A percentile compares a stretch with the other conserved stretches of the same genome.
Conservation (phyloP, 2,797 vertebrate species). For the Cryptoblepharus egeriae region DNA sequence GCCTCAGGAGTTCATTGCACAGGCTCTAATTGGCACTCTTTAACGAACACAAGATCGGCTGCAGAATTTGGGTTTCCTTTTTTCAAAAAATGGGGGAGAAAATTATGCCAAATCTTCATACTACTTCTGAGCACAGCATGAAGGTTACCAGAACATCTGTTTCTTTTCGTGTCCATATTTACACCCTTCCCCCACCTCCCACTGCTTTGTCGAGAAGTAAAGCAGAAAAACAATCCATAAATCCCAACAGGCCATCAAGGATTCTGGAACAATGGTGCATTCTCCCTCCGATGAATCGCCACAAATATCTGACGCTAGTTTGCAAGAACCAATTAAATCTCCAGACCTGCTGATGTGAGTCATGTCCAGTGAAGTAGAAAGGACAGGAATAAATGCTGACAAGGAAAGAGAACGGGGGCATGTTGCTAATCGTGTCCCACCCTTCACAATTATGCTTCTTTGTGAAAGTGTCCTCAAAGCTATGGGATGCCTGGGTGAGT, state of each 20-base stretch:
- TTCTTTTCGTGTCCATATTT: neutral
- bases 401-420: slow-evolving; percentile 9
- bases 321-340: slow-evolving; percentile 40
- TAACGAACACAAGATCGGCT: neutral
- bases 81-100: too few species aligned
- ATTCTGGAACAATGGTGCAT: slow-evolving; percentile 23
- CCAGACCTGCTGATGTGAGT: slow-evolving; percentile 23
- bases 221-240: slow-evolving; percentile 24
- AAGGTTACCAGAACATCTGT: neutral
- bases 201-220: neutral
- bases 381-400: slow-evolving; percentile 33
- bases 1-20: neutral
- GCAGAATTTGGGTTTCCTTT: too few species aligned
- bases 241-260: slow-evolving; percentile 14
- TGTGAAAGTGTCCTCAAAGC: slow-evolving; percentile 8
- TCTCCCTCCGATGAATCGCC: slow-evolving; percentile 15
- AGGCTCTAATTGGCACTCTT: neutral
- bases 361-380: slow-evolving; percentile 33
- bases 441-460: slow-evolving; percentile 8
- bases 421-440: slow-evolving; percentile 10
- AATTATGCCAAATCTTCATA: neutral
- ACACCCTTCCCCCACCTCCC: neutral
- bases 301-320: slow-evolving; percentile 31
- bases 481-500: neutral
- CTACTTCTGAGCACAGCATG: neutral